These are phyloP conservation scores for Festucalex cinctus DNA, from an alignment of 2,113 vertebrate genomes.

Conservation along the genomic window DNA sequence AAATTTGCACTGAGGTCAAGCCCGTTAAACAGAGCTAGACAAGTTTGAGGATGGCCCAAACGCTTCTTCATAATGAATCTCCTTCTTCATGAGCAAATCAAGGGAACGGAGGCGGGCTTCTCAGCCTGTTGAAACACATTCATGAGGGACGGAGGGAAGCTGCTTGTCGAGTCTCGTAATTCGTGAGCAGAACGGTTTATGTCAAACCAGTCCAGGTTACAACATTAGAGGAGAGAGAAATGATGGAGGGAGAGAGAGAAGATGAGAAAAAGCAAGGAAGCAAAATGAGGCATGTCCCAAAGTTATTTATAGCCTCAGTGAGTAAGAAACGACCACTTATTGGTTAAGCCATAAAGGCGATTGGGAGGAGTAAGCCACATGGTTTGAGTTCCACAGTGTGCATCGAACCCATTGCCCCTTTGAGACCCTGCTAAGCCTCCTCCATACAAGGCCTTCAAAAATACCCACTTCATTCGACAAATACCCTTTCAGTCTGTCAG, in stretches of 20 bases:
- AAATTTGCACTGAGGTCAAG: slow-evolving; percentile 48
- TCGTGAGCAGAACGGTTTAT: slow-evolving; percentile 33
- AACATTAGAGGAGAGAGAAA: slow-evolving; percentile 1
- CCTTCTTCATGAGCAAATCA: slow-evolving; percentile 13
- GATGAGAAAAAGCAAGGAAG: slow-evolving; percentile 11
- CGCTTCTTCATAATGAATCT: slow-evolving; percentile 48
- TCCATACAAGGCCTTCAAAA: slow-evolving; percentile 41
- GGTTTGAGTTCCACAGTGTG: slow-evolving; percentile 62
- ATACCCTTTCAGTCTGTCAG: slow-evolving; percentile 49
- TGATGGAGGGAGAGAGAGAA: neutral
- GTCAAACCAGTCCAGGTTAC: slow-evolving; percentile 20
- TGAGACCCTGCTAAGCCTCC: slow-evolving; percentile 51
- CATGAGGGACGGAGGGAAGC: slow-evolving; percentile 16
- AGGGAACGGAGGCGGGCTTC: slow-evolving; percentile 8
- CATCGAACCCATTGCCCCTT: slow-evolving; percentile 47
- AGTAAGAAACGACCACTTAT: slow-evolving; percentile 64
- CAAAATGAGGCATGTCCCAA: slow-evolving; percentile 34
- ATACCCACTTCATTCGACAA: slow-evolving; percentile 56
- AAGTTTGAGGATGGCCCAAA: slow-evolving; percentile 30
- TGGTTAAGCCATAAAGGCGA: slow-evolving; percentile 67
- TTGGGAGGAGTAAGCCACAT: slow-evolving; percentile 62
- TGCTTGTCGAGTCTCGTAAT: slow-evolving; percentile 27
- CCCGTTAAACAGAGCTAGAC: slow-evolving; percentile 46
- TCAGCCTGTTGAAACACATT: slow-evolving; percentile 33
- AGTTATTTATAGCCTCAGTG: slow-evolving; percentile 56